These are phyloP conservation scores for Limnodromus scolopaceus DNA, from an alignment of 2,797 vertebrate species.

Conservation along the genomic window DNA sequence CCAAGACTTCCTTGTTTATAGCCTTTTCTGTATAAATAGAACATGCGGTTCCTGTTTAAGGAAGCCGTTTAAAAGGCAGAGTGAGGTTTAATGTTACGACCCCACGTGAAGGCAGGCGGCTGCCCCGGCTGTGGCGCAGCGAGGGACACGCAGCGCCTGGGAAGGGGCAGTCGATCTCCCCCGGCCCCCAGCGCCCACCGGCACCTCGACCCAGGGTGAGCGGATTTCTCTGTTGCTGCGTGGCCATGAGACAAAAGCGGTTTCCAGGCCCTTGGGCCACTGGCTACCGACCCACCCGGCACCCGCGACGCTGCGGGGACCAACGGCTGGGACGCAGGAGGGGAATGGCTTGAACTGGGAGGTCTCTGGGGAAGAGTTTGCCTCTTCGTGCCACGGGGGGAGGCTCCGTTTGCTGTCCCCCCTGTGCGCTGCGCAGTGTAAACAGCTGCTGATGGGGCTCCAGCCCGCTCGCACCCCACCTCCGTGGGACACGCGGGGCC, in stretches of 20 bases:
- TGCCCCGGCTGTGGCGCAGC: background rate
- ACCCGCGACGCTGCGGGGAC: background rate
- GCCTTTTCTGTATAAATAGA: conserved; percentile 32
- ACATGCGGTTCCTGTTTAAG: conserved; percentile 67
- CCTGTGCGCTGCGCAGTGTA: rapidly evolving
- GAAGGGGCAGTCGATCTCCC: background rate
- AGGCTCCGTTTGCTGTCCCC: background rate
- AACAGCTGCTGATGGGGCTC: background rate
- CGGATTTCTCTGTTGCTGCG: background rate
- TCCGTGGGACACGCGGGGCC: background rate
- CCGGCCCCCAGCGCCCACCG: background rate
- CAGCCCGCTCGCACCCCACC: background rate
- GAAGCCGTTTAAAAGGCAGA: conserved; percentile 42
- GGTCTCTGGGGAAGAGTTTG: background rate
- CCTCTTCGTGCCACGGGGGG: rapidly evolving
- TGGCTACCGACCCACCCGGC: background rate
- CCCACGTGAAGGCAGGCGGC: background rate
- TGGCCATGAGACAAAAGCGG: background rate
- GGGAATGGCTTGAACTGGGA: rapidly evolving
- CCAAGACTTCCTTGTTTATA: conserved; percentile 48
- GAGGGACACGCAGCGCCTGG: rapidly evolving
- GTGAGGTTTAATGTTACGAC: background rate
- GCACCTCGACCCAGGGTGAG: background rate
- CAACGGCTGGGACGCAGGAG: rapidly evolving
- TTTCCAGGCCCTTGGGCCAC: background rate